Percentiles rank a stretch among this genome's conserved stretches.
Evolutionary conservation across 2,888 invertebrate species (phyloP).

Genomic region (Cephus nigrinus): DNA sequence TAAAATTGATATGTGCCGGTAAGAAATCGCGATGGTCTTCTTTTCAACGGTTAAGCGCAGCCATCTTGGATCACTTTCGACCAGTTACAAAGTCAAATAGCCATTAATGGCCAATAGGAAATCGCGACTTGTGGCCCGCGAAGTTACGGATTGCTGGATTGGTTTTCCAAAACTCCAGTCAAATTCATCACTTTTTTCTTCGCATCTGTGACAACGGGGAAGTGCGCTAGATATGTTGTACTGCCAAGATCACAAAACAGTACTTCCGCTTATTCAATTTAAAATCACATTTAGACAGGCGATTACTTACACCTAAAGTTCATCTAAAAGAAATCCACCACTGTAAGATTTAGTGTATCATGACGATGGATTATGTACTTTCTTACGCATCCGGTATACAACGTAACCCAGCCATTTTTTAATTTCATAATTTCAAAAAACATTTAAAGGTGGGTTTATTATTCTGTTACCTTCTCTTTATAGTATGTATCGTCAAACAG

Average conservation of each 20-base stretch:
- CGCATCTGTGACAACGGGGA: neutral
- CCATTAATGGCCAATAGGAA: neutral
- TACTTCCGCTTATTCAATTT: neutral
- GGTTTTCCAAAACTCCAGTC: neutral
- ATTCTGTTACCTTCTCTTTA: too few species aligned
- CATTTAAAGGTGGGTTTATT: too few species aligned
- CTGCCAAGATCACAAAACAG: neutral
- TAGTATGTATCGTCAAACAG: too few species aligned
- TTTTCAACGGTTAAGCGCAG: neutral
- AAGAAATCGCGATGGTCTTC: constrained; percentile 17
- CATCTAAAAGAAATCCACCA: neutral
- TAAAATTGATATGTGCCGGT: constrained; percentile 16
- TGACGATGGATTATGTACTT: neutral
- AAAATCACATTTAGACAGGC: neutral
- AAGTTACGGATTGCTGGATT: neutral
- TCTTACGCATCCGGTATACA: neutral
- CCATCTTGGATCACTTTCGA: constrained; percentile 3
- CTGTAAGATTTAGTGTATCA: neutral
- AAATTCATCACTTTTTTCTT: neutral
- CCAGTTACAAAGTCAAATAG: neutral
- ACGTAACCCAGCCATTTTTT: neutral
- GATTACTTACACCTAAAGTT: neutral
- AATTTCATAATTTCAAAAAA: neutral
- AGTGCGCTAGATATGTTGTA: neutral
- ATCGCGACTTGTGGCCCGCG: neutral